phyloP scores from a whole-genome alignment of 2,888 invertebrate species.

The Nemurella pictetii region DNA sequence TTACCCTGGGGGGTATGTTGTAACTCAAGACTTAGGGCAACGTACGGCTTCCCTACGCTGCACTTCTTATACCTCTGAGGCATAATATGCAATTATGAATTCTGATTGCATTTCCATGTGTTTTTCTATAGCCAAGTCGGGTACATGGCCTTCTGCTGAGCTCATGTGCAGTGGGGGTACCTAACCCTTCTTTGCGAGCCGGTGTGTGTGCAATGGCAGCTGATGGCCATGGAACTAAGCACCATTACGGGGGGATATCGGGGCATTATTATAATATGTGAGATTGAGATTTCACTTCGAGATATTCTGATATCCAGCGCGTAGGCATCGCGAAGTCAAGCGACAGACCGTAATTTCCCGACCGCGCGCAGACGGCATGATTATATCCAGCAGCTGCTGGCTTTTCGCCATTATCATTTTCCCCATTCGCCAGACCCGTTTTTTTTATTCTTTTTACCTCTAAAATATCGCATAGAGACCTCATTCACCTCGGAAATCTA shows the following conservation, averaged over 20 bases:
- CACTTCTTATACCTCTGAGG: background rate
- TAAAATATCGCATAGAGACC: background rate
- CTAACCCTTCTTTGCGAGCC: background rate
- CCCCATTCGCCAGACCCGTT: background rate
- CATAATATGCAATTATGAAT: background rate
- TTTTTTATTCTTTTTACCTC: background rate
- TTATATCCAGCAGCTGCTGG: slow-evolving; percentile 15
- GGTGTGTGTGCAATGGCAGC: background rate
- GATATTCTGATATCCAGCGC: background rate
- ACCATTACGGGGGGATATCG: background rate
- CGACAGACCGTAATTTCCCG: background rate
- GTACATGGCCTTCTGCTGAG: background rate
- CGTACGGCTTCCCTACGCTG: too few relatives aligned
- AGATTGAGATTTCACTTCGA: background rate
- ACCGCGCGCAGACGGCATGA: background rate
- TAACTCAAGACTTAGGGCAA: background rate
- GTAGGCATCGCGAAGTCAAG: background rate
- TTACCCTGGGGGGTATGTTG: too few relatives aligned
- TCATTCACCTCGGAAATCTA: background rate
- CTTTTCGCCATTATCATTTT: slow-evolving; percentile 6
- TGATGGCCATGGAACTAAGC: background rate
- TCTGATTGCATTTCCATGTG: background rate
- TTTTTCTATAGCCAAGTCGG: background rate
- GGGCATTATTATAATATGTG: background rate
- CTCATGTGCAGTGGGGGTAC: background rate